Base-by-base conservation (phyloP, 2,113 vertebrate genomes). In the Cyprinodon tularosa region DNA sequence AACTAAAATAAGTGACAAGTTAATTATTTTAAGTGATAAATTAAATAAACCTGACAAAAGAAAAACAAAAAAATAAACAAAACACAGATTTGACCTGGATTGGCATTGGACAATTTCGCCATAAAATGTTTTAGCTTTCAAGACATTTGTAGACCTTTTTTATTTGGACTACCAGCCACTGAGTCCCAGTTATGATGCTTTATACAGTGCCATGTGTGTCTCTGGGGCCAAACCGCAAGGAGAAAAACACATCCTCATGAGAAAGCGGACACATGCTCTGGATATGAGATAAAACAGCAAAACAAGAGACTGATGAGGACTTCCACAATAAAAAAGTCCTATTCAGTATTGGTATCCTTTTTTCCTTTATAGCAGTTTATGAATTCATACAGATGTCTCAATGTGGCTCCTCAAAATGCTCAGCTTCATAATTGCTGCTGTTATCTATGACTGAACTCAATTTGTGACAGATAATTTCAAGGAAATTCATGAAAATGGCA, bases 221-320 rank as follows among this genome's bases (percentile, higher is more conserved):
- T 88, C 88, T 74, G 64, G 89, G 85, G 89, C 81, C 44, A 7
- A 37, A 1, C 60, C 86, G 79, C 29, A 81, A 82, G 80, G 77
- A 76, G 84, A 78, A 89, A 72, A 68, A 13, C 11, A 36, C 66
- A 71, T 48, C 77, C 87, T 81, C 78, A 4, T 48, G 84, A 80
- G 80, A 83, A 44, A 1, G 5, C 39, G 61, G 64, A 74, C 60
- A 82, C 87, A 91, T 72, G 83, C 83, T 53, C 62, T 71, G 77
- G 64, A 22, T 60, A 45, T 0, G 20, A 83, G 89, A 89, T 90
- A 93, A 89, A 68, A 63, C 78, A 2, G 66, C 78, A 61, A 80
- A 84, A 93, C 84, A 91, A 87, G 88, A 82, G 60, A 72, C 84
- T 86, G 84, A 74, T 36, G 74, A 89, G 83, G 72, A 76, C 80